A percentile compares a stretch with the other conserved stretches of the same genome.
Evolutionary conservation across 2,888 invertebrate species (phyloP).

Genomic region (Oscheius sp.): DNA sequence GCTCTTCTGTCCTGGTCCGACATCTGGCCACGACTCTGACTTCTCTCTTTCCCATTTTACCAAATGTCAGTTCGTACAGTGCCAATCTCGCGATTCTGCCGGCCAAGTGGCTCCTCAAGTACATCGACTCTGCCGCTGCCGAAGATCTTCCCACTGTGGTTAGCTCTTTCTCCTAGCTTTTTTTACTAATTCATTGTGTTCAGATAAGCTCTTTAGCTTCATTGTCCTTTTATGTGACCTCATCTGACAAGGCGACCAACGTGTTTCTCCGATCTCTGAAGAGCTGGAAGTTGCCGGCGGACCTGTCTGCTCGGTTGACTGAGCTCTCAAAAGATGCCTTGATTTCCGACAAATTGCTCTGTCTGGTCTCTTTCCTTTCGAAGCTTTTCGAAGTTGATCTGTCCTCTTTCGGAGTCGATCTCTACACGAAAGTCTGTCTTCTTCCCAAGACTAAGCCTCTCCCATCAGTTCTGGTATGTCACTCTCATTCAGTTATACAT

Average conservation of each 20-base stretch:
- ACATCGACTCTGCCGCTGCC: conserved; percentile 22
- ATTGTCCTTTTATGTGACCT: conserved; percentile 43
- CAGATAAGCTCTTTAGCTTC: conserved; percentile 39
- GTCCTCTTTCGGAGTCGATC: conserved; percentile 28
- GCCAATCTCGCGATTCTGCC: conserved; percentile 15
- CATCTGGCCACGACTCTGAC: conserved; percentile 38
- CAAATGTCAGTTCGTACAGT: conserved; percentile 27
- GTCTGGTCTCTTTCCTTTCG: conserved; percentile 38
- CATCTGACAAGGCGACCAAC: conserved; percentile 35
- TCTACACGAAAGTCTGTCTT: conserved; percentile 41
- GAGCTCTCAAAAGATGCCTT: conserved; percentile 25
- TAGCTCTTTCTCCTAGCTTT: conserved; percentile 9
- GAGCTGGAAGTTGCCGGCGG: conserved; percentile 18
- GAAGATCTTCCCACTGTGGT: conserved; percentile 4
- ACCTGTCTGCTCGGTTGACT: not conserved
- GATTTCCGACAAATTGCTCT: conserved; percentile 36
- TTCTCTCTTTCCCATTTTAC: conserved; percentile 28
- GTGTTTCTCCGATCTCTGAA: conserved; percentile 37
- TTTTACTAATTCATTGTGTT: conserved; percentile 22
- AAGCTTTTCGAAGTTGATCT: conserved; percentile 9
- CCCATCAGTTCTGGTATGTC: conserved; percentile 40
- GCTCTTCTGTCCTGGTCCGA: conserved; percentile 41
- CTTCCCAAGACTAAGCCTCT: conserved; percentile 43
- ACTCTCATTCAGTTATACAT: not conserved
- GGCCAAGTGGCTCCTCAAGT: conserved; percentile 33